Base-by-base conservation (phyloP, 2,888 invertebrate genomes). In the Parnassius mnemosyne region DNA sequence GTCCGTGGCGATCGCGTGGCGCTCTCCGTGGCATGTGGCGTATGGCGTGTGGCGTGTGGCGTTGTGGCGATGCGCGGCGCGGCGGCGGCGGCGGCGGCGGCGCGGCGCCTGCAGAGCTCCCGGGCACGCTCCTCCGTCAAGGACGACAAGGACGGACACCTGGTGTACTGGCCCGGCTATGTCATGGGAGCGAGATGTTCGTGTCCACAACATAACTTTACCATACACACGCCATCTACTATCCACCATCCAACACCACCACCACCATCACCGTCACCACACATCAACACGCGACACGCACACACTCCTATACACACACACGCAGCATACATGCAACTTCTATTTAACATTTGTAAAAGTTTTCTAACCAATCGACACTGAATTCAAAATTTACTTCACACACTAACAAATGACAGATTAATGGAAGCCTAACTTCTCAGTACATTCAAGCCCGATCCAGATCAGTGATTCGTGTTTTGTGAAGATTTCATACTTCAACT, bases 61-160 rank as follows among this genome's bases (percentile, higher is more conserved):
- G 73, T 34, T 73, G 71, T 69, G 73, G 73, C 34, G 34, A 7
- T 70, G 69, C 34, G 69, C 66, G 69, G 70, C 69, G 77, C 72
- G 69, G 67, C 56, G 69, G 51, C 71, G 67, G 69, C 65, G 66
- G 68, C 69, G 49, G 49, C 49, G 49, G 49, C 49, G 43, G 70
- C 71, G 68, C 66, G 52, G 41, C 44, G 49, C 55, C 47, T 89
- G 93, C 95, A 96, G 96, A 95, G 95, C 93, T 95, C 96, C 92
- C 94, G 95, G 87, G 95, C 95, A 88, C 90, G 91, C 90, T 97
- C 97, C 92, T 96, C 97, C 92, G 96, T 99, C 93, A 97, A 98
- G 95, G 98, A 99, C 94, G 99, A 99, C 94, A 97, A 97, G 93
- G 99, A 99, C 93, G 99, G 99, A 93, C 99, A 99, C 93, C 97